phyloP scores from a whole-genome alignment of 2,888 invertebrate species.

The Trissolcus brochymenae region DNA sequence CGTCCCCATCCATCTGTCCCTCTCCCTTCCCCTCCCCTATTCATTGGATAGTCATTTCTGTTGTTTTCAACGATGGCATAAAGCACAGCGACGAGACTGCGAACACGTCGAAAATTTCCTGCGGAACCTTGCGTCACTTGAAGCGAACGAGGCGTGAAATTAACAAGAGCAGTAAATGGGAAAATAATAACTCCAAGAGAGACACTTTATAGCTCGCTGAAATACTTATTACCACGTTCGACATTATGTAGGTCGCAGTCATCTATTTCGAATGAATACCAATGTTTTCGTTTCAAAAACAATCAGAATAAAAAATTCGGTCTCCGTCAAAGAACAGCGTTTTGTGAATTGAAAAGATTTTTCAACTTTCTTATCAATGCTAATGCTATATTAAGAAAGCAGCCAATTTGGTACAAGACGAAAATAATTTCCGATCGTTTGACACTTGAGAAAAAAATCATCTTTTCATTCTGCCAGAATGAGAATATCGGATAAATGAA shows the following conservation, averaged over 20 bases:
- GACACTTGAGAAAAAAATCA: too few relatives aligned
- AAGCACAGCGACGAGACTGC: slow-evolving; percentile 49
- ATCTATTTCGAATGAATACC: slow-evolving; percentile 28
- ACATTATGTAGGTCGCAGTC: slow-evolving; percentile 48
- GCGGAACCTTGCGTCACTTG: slow-evolving; percentile 59
- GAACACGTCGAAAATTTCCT: slow-evolving; percentile 57
- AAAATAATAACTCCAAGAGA: slow-evolving; percentile 57
- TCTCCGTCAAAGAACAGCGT: too few relatives aligned
- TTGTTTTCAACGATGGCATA: slow-evolving; percentile 57
- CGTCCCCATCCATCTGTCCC: slow-evolving; percentile 21
- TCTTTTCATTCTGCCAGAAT: too few relatives aligned
- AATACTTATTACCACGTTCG: slow-evolving; percentile 56
- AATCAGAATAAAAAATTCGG: background rate
- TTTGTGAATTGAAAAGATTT: too few relatives aligned
- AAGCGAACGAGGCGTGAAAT: slow-evolving; percentile 59
- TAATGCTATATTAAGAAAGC: too few relatives aligned
- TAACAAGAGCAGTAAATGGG: slow-evolving; percentile 58
- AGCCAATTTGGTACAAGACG: too few relatives aligned
- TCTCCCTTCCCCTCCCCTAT: slow-evolving; percentile 16
- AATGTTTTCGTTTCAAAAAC: slow-evolving; percentile 37
- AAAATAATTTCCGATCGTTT: too few relatives aligned
- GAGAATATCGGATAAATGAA: too few relatives aligned
- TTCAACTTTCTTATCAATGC: too few relatives aligned
- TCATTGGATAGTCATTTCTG: slow-evolving; percentile 56
- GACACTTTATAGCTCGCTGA: slow-evolving; percentile 55